Evolutionary conservation across 2,888 invertebrate species (phyloP).

Genomic region (Antheraea yamamai): DNA sequence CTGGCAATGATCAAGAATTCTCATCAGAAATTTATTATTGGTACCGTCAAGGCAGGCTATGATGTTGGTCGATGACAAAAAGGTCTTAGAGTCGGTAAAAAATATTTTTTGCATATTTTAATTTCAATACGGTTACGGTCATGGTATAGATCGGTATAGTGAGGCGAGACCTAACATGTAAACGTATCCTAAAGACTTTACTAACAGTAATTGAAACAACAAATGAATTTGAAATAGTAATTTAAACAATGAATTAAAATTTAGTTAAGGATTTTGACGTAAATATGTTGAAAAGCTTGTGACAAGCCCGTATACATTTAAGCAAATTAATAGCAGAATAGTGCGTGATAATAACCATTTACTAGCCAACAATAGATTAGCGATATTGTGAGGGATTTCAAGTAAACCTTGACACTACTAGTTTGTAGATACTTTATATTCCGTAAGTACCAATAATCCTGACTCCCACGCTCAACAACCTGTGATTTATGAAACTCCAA

Average conservation of each 20-base stretch:
- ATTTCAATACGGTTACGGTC: too few species aligned
- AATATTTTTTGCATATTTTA: too few species aligned
- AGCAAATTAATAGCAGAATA: background rate
- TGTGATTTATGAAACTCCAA: conserved; percentile 54
- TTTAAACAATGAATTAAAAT: background rate
- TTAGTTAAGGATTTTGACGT: background rate
- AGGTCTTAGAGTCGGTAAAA: too few species aligned
- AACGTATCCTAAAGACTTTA: too few species aligned
- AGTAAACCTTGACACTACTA: conserved; percentile 60
- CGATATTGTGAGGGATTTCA: conserved; percentile 17
- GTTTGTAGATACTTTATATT: conserved; percentile 39
- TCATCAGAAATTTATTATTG: too few species aligned
- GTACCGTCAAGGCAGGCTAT: too few species aligned
- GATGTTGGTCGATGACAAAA: too few species aligned
- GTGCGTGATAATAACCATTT: conserved; percentile 34
- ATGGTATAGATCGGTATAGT: too few species aligned
- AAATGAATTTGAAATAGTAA: too few species aligned
- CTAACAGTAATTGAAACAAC: too few species aligned
- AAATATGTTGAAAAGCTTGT: background rate
- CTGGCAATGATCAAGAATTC: too few species aligned
- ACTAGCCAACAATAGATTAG: conserved; percentile 21
- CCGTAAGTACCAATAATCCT: conserved; percentile 56
- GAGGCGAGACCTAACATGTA: too few species aligned
- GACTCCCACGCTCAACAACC: conserved; percentile 63
- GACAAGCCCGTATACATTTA: background rate